Conservation (phyloP, 2,113 vertebrate genomes). For the Casuarius casuarius region DNA sequence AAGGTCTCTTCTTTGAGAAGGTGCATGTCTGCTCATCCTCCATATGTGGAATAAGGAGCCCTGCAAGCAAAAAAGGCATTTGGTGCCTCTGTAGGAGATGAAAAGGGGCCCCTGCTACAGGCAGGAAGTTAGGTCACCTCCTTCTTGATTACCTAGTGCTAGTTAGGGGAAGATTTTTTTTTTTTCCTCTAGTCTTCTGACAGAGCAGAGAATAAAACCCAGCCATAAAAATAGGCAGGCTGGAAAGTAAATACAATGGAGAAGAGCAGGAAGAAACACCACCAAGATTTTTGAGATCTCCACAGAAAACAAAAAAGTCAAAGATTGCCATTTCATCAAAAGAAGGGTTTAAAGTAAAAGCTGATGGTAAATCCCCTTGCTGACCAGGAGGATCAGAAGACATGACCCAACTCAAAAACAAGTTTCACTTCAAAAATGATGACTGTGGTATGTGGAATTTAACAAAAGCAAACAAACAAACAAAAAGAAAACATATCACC, state of each 20-base stretch:
- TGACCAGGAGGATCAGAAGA: slow-evolving; percentile 27
- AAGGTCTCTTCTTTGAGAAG: slow-evolving; percentile 61
- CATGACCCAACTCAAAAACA: neutral
- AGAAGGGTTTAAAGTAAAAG: neutral
- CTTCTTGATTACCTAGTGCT: neutral
- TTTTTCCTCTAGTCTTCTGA: slow-evolving; percentile 5
- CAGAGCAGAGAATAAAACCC: neutral
- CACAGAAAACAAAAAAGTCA: neutral
- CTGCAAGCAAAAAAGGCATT: slow-evolving; percentile 72
- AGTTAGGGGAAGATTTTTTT: neutral
- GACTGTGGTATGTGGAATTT: neutral
- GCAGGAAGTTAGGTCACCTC: neutral
- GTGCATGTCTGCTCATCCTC: slow-evolving; percentile 62
- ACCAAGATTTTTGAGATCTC: neutral
- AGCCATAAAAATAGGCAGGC: slow-evolving; percentile 33
- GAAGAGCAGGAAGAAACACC: neutral
- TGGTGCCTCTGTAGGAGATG: slow-evolving; percentile 59
- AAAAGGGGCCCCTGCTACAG: neutral
- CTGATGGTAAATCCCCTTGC: neutral
- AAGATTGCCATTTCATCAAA: neutral
- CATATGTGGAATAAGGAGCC: slow-evolving; percentile 47
- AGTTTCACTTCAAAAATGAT: neutral
- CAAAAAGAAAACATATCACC: neutral
- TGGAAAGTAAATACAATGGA: neutral
- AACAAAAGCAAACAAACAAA: neutral